Conservation (phyloP, 1,140 invertebrate genomes). For the Trichonephila clavata region DNA sequence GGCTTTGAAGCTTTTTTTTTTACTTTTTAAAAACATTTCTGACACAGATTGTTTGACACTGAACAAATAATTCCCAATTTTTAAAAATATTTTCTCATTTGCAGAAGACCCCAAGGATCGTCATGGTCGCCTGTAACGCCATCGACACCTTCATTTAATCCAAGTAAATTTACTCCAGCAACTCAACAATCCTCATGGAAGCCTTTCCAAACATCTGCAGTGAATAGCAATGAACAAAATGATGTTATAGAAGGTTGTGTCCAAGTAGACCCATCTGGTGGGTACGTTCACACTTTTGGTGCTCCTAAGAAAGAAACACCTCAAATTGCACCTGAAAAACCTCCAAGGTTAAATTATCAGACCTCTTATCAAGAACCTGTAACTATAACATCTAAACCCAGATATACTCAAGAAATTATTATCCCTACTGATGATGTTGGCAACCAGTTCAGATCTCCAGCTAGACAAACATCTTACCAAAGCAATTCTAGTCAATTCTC, state of each 20-base stretch:
- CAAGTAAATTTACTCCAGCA: constrained; percentile 58
- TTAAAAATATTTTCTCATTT: constrained; percentile 17
- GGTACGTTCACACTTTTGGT: constrained; percentile 71
- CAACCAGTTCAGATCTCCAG: constrained; percentile 48
- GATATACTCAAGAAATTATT: constrained; percentile 61
- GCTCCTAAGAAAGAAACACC: constrained; percentile 52
- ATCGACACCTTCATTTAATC: constrained; percentile 61
- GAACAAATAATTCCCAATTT: too few species aligned
- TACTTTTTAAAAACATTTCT: too few species aligned
- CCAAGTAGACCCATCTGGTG: constrained; percentile 60
- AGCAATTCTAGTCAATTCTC: constrained; percentile 64
- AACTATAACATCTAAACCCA: constrained; percentile 21
- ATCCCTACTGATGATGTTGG: constrained; percentile 39
- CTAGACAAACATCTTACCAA: constrained; percentile 46
- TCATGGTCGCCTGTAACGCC: constrained; percentile 60
- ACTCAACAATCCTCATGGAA: constrained; percentile 54
- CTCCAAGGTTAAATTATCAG: constrained; percentile 7
- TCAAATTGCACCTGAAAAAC: not conserved
- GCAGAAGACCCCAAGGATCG: constrained; percentile 61
- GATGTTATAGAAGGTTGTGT: constrained; percentile 61
- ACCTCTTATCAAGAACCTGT: constrained; percentile 46
- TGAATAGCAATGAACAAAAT: not conserved
- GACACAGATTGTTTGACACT: too few species aligned
- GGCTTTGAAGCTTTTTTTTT: too few species aligned
- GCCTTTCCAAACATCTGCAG: constrained; percentile 34